Conservation (phyloP, 2,888 invertebrate species). For the Carabus problematicus region DNA sequence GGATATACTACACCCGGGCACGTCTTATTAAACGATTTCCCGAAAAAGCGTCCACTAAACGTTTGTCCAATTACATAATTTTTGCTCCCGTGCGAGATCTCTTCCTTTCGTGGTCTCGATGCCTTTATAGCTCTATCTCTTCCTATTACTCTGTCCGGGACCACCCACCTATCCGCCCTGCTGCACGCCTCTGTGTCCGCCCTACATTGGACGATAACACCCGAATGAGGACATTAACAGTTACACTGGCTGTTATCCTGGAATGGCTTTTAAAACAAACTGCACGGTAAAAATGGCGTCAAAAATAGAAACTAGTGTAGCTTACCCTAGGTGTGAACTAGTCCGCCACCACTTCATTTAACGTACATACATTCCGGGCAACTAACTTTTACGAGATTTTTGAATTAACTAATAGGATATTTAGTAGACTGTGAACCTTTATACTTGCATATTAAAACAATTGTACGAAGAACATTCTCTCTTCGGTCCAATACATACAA, state of each 20-base stretch:
- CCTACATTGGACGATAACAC: slow-evolving; percentile 30
- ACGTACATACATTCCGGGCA: background rate
- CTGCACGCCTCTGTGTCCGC: background rate
- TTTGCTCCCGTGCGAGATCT: slow-evolving; percentile 10
- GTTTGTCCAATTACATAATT: slow-evolving; percentile 14
- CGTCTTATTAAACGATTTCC: slow-evolving; percentile 11
- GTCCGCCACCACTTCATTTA: slow-evolving; percentile 8
- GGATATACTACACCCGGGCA: background rate
- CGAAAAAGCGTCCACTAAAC: background rate
- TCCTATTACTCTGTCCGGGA: slow-evolving; percentile 23
- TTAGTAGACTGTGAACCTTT: too few relatives aligned
- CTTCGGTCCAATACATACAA: too few relatives aligned
- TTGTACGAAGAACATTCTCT: too few relatives aligned
- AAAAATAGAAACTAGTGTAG: slow-evolving; percentile 35
- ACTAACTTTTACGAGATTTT: too few relatives aligned
- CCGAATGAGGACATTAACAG: slow-evolving; percentile 39
- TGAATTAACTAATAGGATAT: too few relatives aligned
- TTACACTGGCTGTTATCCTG: slow-evolving; percentile 38
- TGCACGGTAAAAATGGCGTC: slow-evolving; percentile 29
- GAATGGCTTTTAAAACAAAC: slow-evolving; percentile 41
- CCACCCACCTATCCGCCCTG: background rate
- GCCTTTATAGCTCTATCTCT: slow-evolving; percentile 37
- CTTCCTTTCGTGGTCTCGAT: slow-evolving; percentile 21
- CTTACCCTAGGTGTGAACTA: slow-evolving; percentile 18
- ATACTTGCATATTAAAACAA: too few relatives aligned